Percentiles rank a stretch among this genome's conserved stretches.
phyloP scores from a whole-genome alignment of 2,797 vertebrate genomes.

The Chloroceryle inda region DNA sequence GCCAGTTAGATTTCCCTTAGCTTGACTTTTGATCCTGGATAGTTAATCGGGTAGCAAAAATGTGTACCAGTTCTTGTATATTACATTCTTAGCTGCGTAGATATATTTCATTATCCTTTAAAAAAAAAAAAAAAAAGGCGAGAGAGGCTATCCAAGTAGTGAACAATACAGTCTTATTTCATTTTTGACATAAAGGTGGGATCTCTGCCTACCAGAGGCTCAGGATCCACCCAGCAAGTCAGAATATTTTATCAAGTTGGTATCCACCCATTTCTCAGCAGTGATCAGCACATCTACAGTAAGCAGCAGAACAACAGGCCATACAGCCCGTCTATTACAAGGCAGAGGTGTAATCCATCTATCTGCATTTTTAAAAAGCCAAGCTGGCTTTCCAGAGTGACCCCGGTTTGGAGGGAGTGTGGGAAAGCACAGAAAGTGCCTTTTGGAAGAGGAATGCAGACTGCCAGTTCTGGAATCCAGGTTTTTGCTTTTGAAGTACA shows the following conservation, averaged over 20 bases:
- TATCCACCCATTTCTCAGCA: not conserved
- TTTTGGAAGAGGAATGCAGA: not conserved
- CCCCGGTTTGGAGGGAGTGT: not conserved
- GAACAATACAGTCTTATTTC: not conserved
- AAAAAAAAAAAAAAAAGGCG: rapidly evolving
- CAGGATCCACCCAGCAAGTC: not conserved
- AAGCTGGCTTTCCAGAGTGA: not conserved
- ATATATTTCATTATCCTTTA: not conserved
- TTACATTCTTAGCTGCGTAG: not conserved
- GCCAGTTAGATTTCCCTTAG: not conserved
- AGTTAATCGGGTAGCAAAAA: not conserved
- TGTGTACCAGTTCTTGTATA: not conserved
- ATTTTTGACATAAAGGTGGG: not conserved
- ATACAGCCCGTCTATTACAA: not conserved
- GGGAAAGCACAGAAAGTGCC: not conserved
- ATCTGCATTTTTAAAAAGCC: not conserved
- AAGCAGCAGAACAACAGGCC: not conserved
- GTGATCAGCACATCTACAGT: rapidly evolving
- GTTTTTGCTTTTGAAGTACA: not conserved
- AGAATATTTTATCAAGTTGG: constrained; percentile 5
- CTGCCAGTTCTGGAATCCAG: not conserved
- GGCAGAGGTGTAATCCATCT: not conserved
- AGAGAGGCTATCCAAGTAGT: not conserved
- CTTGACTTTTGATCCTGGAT: not conserved
- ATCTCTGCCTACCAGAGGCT: not conserved